Evolutionary conservation across 2,888 invertebrate species (phyloP).

Genomic region (Lithodes maja): DNA sequence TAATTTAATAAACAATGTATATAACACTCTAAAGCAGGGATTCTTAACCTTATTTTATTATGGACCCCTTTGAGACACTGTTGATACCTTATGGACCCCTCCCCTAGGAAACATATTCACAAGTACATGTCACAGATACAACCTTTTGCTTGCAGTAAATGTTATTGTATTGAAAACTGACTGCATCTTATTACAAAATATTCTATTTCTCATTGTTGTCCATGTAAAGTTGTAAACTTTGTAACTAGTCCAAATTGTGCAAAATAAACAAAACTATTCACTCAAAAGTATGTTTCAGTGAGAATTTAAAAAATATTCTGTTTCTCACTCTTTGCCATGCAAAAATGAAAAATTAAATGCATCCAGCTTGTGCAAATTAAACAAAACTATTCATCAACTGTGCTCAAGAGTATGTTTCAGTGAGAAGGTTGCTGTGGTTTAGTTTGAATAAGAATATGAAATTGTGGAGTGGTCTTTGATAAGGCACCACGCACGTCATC

Average conservation of each 20-base stretch:
- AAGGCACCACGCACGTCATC: constrained; percentile 38
- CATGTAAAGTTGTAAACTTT: no score
- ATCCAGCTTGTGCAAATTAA: neutral
- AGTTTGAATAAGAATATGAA: constrained; percentile 7
- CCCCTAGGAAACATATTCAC: neutral
- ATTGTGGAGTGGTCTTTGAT: constrained; percentile 38
- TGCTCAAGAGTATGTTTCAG: constrained; percentile 2
- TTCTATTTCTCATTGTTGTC: no score
- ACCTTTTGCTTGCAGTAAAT: constrained; percentile 5
- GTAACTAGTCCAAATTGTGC: no score
- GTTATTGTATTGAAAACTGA: no score
- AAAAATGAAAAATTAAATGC: neutral
- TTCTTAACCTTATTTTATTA: constrained; percentile 6
- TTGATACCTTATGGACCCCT: neutral
- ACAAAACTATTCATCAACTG: neutral
- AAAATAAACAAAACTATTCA: no score
- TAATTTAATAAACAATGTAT: no score
- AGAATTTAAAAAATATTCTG: no score
- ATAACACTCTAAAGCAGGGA: neutral
- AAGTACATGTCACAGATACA: constrained; percentile 3
- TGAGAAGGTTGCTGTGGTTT: constrained; percentile 29
- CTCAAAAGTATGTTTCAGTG: no score
- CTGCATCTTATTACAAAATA: no score
- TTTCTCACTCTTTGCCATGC: neutral
- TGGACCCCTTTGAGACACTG: neutral